Evolutionary conservation across 1,140 invertebrate genomes (phyloP).

Genomic region (Rhagoletis pomonella): DNA sequence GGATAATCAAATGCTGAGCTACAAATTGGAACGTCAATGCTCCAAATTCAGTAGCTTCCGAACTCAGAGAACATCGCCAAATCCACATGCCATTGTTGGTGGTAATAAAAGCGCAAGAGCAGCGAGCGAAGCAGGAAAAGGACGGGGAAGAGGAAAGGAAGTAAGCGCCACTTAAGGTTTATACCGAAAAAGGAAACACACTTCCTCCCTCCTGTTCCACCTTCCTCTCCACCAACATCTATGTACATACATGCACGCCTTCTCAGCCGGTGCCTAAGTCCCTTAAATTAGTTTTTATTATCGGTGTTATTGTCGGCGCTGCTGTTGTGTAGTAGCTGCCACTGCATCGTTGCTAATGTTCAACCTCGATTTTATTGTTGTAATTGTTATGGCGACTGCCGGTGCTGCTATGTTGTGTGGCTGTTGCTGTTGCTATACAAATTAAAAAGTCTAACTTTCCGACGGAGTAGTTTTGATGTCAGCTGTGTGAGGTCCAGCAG

Average conservation of each 20-base stretch:
- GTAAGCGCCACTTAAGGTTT: neutral
- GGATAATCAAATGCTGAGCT: conserved; percentile 34
- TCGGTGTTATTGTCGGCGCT: conserved; percentile 38
- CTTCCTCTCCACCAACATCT: neutral
- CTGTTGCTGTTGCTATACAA: neutral
- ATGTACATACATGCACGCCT: too few species aligned
- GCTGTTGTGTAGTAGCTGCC: conserved; percentile 13
- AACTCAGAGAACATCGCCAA: neutral
- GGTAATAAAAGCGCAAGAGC: neutral
- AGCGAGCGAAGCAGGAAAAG: neutral
- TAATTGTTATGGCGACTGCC: neutral
- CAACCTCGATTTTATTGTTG: conserved; percentile 39
- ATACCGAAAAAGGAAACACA: neutral
- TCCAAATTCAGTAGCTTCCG: neutral
- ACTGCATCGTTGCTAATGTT: conserved; percentile 31
- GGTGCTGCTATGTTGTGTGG: too few species aligned
- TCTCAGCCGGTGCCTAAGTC: neutral
- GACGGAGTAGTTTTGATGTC: conserved; percentile 33
- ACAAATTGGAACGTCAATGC: conserved; percentile 32
- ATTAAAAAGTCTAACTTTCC: conserved; percentile 13
- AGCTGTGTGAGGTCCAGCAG: conserved; percentile 46
- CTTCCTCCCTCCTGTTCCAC: neutral
- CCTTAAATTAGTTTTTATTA: conserved; percentile 43
- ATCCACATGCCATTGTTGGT: neutral
- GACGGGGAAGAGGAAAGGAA: neutral